Conservation (phyloP, 2,888 invertebrate genomes). For the Cryptocephalus primarius region DNA sequence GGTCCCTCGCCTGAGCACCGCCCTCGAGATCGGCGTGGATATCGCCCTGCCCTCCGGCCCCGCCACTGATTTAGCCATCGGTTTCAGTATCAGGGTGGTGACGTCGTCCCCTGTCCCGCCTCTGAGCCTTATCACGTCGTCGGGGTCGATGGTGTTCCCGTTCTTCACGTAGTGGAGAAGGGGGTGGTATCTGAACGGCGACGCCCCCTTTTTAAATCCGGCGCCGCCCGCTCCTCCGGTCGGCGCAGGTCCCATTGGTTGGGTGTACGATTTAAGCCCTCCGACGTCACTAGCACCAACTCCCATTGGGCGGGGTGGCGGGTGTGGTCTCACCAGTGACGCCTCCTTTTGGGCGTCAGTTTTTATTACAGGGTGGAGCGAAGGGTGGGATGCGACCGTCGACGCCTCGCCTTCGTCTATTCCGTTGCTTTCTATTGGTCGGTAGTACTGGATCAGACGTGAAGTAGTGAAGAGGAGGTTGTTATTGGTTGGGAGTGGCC, state of each 20-base stretch:
- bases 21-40: conserved; percentile 57
- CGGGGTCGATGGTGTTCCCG: conserved; percentile 22
- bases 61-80: conserved; percentile 54
- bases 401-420: no score
- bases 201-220: background rate
- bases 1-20: conserved; percentile 48
- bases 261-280: background rate
- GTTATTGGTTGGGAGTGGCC: no score
- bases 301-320: no score
- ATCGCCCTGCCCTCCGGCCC: conserved; percentile 57
- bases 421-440: no score
- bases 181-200: conserved; percentile 27
- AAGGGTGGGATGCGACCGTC: no score
- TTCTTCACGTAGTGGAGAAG: conserved; percentile 29
- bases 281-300: background rate
- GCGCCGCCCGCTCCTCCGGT: background rate
- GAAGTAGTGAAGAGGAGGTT: no score
- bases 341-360: no score
- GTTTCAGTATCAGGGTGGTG: conserved; percentile 47
- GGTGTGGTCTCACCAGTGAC: no score
- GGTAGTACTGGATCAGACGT: no score
- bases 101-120: conserved; percentile 17
- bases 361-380: no score
- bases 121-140: conserved; percentile 24
- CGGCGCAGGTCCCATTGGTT: background rate